phyloP scores from a whole-genome alignment of 64 coral and sea anemone species.

The Orbicella faveolata region DNA sequence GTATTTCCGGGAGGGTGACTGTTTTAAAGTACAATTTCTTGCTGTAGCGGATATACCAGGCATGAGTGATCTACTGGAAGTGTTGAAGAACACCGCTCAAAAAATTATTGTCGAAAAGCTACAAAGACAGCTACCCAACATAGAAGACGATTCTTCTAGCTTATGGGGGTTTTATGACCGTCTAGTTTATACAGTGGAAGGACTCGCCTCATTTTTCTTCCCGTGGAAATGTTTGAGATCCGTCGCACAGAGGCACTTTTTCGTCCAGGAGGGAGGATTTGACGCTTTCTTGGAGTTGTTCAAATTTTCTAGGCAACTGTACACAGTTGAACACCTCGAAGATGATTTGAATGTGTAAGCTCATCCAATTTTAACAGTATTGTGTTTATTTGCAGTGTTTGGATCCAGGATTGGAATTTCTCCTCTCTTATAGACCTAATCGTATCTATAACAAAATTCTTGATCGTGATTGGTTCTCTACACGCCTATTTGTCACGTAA shows the following conservation, averaged over 20 bases:
- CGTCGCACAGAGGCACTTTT: conserved; percentile 80
- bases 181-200: conserved; percentile 37
- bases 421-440: too few relatives aligned
- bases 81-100: conserved; percentile 24
- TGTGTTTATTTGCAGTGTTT: neutral
- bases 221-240: conserved; percentile 74
- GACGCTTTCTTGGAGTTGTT: conserved; percentile 80
- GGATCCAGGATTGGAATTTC: neutral
- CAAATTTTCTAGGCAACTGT: conserved; percentile 71
- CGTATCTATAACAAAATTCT: too few relatives aligned
- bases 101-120: neutral
- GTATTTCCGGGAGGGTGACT: conserved; percentile 61
- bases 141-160: neutral
- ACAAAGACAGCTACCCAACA: neutral
- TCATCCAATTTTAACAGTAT: neutral
- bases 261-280: conserved; percentile 92
- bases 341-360: neutral
- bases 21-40: conserved; percentile 42
- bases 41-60: conserved; percentile 44
- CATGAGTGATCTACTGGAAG: conserved; percentile 18
- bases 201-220: conserved; percentile 69
- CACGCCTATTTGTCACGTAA: too few relatives aligned
- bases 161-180: conserved; percentile 48
- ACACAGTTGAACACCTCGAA: neutral
- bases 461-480: too few relatives aligned